These are phyloP conservation scores for Lepidocyrtoides sp. DNA, from an alignment of 2,888 invertebrate genomes.

Conservation along the genomic window DNA sequence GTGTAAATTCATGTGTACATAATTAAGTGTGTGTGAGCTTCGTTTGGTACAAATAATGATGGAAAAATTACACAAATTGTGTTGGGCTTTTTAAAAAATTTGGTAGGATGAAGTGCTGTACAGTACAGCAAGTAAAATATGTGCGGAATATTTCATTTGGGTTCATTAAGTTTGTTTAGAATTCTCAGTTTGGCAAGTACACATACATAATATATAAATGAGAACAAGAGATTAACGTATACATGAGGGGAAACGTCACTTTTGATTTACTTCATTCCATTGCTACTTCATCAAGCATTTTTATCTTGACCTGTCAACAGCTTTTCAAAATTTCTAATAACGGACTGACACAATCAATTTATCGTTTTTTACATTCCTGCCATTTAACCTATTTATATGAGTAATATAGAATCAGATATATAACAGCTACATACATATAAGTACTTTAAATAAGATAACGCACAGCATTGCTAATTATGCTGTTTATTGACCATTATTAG, in stretches of 20 bases:
- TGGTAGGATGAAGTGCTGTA: no score
- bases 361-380: neutral
- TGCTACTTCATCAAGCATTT: neutral
- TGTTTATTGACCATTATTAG: neutral
- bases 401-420: no score
- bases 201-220: no score
- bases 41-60: no score
- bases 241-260: slow-evolving; percentile 11
- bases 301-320: slow-evolving; percentile 16
- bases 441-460: neutral
- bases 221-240: neutral
- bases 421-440: neutral
- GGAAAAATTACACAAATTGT: no score
- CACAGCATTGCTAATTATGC: no score
- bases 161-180: neutral
- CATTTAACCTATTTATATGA: neutral
- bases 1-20: no score
- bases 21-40: no score
- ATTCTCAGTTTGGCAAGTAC: no score
- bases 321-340: neutral
- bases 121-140: no score
- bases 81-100: no score
- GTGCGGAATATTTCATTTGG: no score
- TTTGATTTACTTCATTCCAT: neutral
- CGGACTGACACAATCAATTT: neutral